Base-by-base conservation (phyloP, 1,140 invertebrate species). In the Drosophila nigromelanica region DNA sequence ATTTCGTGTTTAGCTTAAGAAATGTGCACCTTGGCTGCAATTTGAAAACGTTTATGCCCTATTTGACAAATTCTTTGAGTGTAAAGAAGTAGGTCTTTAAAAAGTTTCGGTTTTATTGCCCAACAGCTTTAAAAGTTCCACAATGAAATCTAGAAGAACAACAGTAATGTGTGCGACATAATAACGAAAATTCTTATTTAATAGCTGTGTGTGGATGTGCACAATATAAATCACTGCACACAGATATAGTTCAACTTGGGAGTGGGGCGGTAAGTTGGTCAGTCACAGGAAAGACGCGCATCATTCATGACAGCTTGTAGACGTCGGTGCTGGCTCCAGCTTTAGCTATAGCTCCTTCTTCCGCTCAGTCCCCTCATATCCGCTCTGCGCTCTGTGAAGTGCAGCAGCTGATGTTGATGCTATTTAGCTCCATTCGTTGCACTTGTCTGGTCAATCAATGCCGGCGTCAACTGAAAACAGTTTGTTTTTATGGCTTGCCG, bases 361-460 rank as follows among this genome's bases (percentile, higher is more conserved):
- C 12, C 39, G 39, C 5, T 4, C 37, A 1, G 14, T 33, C 24
- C 21, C 37, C 18, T 59, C 27, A 5, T 5, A 5, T 5, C 27
- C 27, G 8, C 45, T 5, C 15, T 35, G 14, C 18, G 5, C 33
- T 15, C 35, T 86, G 82, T 68, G 82, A 86, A 86, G 72, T 78
- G 71, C 78, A 69, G 78, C 82, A 86, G 78, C 82, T 86, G 82
- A 87, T 81, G 67, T 54, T 76, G 64, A 73, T 73, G 55, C 51
- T 63, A 45, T 67, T 55, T 56, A 64, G 69, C 78, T 86, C 78
- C 83, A 89, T 87, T 87, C 68, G 67, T 50, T 87, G 82, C 82
- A 87, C 82, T 87, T 87, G 82, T 87, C 82, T 89, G 79, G 79
- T 87, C 83, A 87, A 87, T 87, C 82, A 87, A 87, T 87, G 82